Evolutionary conservation across 2,113 vertebrate genomes (phyloP), one percentile per base, ranked within the genome.

Genomic region (Misgurnus anguillicaudatus): DNA sequence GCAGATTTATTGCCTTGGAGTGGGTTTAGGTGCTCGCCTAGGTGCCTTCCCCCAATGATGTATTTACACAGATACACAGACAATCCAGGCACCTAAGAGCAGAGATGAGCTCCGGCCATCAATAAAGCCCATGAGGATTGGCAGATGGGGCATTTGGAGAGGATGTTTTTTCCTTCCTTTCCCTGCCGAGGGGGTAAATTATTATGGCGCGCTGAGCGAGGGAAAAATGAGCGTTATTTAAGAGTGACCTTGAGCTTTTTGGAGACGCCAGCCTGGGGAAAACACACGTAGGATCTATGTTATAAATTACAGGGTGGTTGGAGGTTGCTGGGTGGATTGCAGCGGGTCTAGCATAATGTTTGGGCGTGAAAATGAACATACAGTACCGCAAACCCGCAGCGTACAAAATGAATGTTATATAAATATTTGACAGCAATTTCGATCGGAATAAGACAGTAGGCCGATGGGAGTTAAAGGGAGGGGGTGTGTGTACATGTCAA

Each of bases 1-100:
- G 70, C 84, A 90, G 91, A 93, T 92, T 92, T 92, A 93, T 92
- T 85, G 84, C 87, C 80, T 74, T 71, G 78, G 78, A 83, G 77
- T 84, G 86, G 89, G 87, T 88, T 89, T 83, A 87, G 89, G 84
- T 87, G 87, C 87, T 85, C 83, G 85, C 83, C 24, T 31, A 2
- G 24, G 24, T 31, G 83, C 86, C 87, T 82, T 85, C 84, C 73
- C 70, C 75, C 77, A 79, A 83, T 91, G 88, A 92, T 91, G 87
- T 88, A 89, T 91, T 89, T 85, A 88, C 88, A 84, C 85, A 87
- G 88, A 90, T 89, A 86, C 81, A 75, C 87, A 81, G 85, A 87
- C 89, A 87, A 74, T 53, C 19, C 63, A 47, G 53, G 36, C 79
- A 77, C 85, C 80, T 42, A 79, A 85, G 86, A 80, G 86, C 74